A percentile compares a stretch with the other conserved stretches of the same genome.
Conservation (phyloP, 53 echinoderm and acorn worm species). For the Antedon mediterranea region DNA sequence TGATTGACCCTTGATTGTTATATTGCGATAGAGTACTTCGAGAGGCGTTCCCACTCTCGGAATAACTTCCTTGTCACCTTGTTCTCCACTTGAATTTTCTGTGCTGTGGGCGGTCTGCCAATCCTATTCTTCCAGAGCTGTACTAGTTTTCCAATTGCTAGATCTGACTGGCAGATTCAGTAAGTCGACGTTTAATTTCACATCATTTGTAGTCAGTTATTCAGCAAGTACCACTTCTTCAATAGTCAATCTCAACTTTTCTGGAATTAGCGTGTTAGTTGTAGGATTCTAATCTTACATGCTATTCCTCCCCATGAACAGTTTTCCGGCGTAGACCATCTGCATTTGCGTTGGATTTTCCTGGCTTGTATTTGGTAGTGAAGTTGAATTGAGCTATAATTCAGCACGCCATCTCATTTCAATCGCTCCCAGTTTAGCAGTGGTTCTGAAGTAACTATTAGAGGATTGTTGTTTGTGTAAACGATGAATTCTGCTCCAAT, state of each 20-base stretch:
- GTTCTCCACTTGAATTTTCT: not conserved
- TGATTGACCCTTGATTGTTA: not conserved
- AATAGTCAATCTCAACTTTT: not conserved
- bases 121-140: not conserved
- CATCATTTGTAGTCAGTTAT: not conserved
- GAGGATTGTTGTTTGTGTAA: slow-evolving; percentile 41
- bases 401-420: slow-evolving; percentile 26
- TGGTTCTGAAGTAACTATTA: slow-evolving; percentile 28
- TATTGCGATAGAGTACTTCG: not conserved
- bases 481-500: not conserved
- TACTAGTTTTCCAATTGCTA: slow-evolving; percentile 2
- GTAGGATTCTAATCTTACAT: not conserved
- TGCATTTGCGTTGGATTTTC: slow-evolving; percentile 18
- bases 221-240: slow-evolving; percentile 1
- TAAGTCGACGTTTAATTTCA: not conserved
- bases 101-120: not conserved
- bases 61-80: slow-evolving; percentile 9
- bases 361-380: slow-evolving; percentile 6
- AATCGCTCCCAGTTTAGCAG: slow-evolving; percentile 1
- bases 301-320: slow-evolving; percentile 7
- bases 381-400: slow-evolving; percentile 32
- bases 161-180: slow-evolving; percentile 7
- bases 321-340: slow-evolving; percentile 24
- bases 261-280: not conserved
- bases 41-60: slow-evolving; percentile 5